Conservation (phyloP, 2,113 vertebrate genomes). For the Lamprotornis superbus region DNA sequence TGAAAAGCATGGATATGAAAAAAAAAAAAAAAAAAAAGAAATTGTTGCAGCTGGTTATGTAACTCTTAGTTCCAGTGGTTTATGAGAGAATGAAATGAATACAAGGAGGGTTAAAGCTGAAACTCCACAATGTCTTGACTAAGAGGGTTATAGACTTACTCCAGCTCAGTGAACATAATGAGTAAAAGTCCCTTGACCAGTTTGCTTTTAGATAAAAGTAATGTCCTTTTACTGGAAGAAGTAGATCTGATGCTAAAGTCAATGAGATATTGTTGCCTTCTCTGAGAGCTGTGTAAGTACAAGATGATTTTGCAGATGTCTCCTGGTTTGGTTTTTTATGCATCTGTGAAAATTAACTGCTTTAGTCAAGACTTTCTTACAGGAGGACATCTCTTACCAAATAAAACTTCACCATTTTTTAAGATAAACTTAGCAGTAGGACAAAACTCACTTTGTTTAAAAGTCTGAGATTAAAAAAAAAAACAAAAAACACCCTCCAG, state of each 20-base stretch:
- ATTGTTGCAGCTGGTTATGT: constrained; percentile 1
- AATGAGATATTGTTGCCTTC: background rate
- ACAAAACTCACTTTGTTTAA: background rate
- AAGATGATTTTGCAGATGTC: background rate
- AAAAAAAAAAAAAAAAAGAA: background rate
- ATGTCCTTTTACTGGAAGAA: background rate
- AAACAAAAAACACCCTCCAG: background rate
- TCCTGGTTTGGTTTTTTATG: background rate
- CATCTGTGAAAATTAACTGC: background rate
- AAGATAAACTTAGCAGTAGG: background rate
- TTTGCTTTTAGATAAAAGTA: background rate
- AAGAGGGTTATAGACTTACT: background rate
- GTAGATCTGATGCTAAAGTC: background rate
- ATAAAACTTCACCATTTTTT: background rate
- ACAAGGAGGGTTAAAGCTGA: background rate
- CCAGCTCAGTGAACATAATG: background rate
- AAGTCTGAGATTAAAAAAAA: background rate
- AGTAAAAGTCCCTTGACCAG: background rate
- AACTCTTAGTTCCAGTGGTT: constrained; percentile 2
- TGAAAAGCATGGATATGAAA: background rate
- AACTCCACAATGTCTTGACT: background rate
- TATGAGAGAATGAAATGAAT: background rate
- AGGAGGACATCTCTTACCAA: background rate
- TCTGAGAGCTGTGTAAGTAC: background rate
- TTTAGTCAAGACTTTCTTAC: background rate